These are phyloP conservation scores for Melanerpes formicivorus DNA, from an alignment of 2,113 vertebrate genomes.

Conservation along the genomic window DNA sequence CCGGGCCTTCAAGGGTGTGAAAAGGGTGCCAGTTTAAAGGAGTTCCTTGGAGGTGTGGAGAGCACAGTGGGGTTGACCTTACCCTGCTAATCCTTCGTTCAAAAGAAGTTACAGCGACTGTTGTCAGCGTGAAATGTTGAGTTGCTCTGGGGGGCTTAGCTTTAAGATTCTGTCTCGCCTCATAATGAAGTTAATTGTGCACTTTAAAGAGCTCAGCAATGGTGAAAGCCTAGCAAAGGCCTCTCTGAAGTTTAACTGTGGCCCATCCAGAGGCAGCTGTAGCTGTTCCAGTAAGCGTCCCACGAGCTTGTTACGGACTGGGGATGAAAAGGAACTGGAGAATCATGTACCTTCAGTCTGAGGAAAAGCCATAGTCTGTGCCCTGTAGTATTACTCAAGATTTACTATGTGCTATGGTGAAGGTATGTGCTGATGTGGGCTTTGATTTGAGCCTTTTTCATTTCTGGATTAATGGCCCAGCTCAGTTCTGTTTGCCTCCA, in stretches of 20 bases:
- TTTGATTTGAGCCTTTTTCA: not conserved
- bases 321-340: not conserved
- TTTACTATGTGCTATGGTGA: not conserved
- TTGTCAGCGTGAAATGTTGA: not conserved
- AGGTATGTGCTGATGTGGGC: not conserved
- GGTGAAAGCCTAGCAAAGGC: not conserved
- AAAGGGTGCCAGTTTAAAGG: not conserved
- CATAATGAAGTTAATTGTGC: not conserved
- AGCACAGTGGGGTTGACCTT: not conserved
- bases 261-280: not conserved
- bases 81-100: slow-evolving; percentile 24
- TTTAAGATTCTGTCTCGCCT: not conserved
- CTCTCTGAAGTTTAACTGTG: not conserved
- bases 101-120: slow-evolving; percentile 44
- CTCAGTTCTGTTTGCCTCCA: not conserved
- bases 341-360: not conserved
- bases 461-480: not conserved
- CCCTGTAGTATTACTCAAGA: not conserved
- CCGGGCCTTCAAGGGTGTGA: not conserved
- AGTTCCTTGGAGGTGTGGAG: slow-evolving; percentile 4
- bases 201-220: not conserved
- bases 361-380: not conserved
- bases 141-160: not conserved
- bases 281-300: not conserved
- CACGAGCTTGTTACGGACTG: not conserved